Base-by-base conservation (phyloP, 2,113 vertebrate genomes). In the Himantopus leucocephalus region DNA sequence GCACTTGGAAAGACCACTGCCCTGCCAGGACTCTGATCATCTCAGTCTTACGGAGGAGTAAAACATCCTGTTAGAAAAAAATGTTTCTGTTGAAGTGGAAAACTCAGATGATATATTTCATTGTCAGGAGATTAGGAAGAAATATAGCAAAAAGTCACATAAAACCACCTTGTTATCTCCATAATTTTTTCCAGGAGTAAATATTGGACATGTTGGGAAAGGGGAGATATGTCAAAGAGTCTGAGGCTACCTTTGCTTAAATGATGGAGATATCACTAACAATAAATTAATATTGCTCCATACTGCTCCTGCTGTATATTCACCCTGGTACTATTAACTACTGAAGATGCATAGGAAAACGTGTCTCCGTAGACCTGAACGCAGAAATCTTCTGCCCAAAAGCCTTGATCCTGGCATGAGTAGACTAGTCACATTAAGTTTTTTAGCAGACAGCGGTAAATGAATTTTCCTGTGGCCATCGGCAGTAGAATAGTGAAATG, bases 21-120 rank as follows among this genome's bases (percentile, higher is more conserved):
- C 79, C 88, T 95, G 85, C 85, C 91, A 94, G 70, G 88, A 56
- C 89, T 90, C 96, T 89, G 82, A 94, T 82, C 89, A 85, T 88
- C 72, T 82, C 59, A 14, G 17, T 47, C 41, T 37, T 91, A 92
- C 0, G 55, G 78, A 97, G 95, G 93, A 96, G 85, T 94, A 45
- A 96, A 96, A 85, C 70, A 81, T 9, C 18, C 41, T 59, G 47
- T 39, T 85, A 59, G 35, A 80, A 96, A 91, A 90, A 90, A 97
- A 95, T 71, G 8, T 85, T 94, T 85, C 23, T 74, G 74, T 77
- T 88, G 74, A 91, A 94, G 55, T 52, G 41, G 29, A 96, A 96
- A 97, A 95, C 71, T 96, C 35, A 60, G 45, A 70, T 91, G 77
- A 95, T 85, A 12, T 90, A 95, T 88, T 91, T 92, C 26, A 50